Conservation (phyloP, 2,113 vertebrate genomes). For the Sakesphorus luctuosus region DNA sequence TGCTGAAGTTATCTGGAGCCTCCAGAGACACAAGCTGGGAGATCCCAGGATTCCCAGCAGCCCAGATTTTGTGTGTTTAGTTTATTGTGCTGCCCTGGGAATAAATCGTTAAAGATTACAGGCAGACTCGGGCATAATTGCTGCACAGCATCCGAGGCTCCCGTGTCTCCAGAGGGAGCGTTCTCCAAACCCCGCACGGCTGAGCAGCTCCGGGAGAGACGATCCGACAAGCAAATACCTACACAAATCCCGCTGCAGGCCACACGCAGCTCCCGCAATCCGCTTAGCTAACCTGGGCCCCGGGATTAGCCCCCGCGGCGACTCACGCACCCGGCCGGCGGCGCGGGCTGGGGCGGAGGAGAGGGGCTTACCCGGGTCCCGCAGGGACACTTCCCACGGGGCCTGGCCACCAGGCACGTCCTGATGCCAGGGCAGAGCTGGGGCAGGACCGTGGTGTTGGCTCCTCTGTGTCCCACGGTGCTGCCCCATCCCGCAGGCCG, state of each 20-base stretch:
- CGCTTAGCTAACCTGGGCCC: neutral
- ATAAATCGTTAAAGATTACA: conserved; percentile 51
- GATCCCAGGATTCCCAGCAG: conserved; percentile 53
- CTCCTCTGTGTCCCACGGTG: neutral
- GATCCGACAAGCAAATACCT: conserved; percentile 20
- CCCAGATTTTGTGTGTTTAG: conserved; percentile 65
- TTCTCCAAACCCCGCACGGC: conserved; percentile 34
- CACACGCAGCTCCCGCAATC: conserved; percentile 37
- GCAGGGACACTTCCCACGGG: neutral
- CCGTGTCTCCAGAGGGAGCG: conserved; percentile 38
- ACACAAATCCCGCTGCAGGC: conserved; percentile 30
- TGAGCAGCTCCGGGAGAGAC: conserved; percentile 17
- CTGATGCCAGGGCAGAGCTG: accelerated
- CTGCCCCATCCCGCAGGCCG: neutral
- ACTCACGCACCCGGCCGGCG: neutral
- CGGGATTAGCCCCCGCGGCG: neutral
- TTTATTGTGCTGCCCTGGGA: conserved; percentile 63
- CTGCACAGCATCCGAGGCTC: conserved; percentile 1
- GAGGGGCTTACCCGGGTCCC: neutral
- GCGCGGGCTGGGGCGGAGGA: neutral
- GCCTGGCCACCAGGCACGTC: accelerated
- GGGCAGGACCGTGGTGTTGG: accelerated
- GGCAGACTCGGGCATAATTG: conserved; percentile 41
- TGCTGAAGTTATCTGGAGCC: neutral
- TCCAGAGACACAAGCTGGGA: conserved; percentile 19